Base-by-base conservation (phyloP, 2,113 vertebrate genomes). In the Ramphastos sulfuratus region DNA sequence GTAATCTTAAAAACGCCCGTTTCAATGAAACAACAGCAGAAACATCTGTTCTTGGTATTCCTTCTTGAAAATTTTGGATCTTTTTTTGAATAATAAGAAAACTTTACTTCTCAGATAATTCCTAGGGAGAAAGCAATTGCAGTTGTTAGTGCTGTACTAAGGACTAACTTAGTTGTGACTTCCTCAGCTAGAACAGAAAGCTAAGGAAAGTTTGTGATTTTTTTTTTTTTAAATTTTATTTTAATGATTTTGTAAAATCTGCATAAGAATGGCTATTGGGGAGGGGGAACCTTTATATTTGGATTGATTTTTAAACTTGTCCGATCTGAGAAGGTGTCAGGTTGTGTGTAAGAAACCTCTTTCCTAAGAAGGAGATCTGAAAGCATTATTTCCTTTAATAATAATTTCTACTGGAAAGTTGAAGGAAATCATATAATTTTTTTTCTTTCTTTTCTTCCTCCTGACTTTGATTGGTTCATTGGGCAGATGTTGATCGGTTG, bases 131-230 rank as follows among this genome's bases (percentile, higher is more conserved):
- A 50, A 71, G 59, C 10, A 52, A 16, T 35, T 70, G 58, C 39
- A 39, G 4, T 13, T 4, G 15, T 79, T 39, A 39, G 39, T 16
- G 15, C 67, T 67, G 30, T 21, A 6, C 4, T 30, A 63, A 79
- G 10, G 48, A 30, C 3, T 44, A 25, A 56, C 12, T 33, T 39
- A 1, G 0, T 3, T 46, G 66, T 31, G 23, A 19, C 13, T 35
- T 70, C 20, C 15, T 12, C 44, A 71, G 24, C 8, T 31, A 10
- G 31, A 78, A 55, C 0, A 52, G 6, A 31, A 86, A 79, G 16
- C 8, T 25, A 10, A 44, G 25, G 14, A 46, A 46, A 44, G 37
- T 39, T 39, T 39, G 37, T 8, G 42, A 14, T 44, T 15, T 44
- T 50, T 21, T 11, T 50, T 50, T 21, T 52, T 52, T 52, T 24